Base-by-base conservation (phyloP, 2,888 invertebrate species). In the Phaedon cochleariae region DNA sequence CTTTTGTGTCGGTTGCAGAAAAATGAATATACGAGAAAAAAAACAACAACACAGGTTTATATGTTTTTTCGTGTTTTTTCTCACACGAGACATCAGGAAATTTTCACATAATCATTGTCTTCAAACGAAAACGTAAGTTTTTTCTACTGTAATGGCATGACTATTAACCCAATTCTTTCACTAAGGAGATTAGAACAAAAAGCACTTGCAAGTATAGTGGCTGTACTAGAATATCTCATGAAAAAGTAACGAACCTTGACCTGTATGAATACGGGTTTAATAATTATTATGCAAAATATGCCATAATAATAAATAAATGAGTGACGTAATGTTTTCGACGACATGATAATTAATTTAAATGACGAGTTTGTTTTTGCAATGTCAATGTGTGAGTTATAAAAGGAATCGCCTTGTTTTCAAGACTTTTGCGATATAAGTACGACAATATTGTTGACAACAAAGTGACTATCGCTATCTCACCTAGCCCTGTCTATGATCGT, bases 231-330 rank as follows among this genome's bases (percentile, higher is more conserved):
- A 52, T 29, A 52, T 29, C n/a, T 31, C 18, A n/a, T n/a, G n/a
- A n/a, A n/a, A n/a, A n/a, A n/a, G n/a, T 12, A 31, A 10, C 31
- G n/a, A 37, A 53, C 53, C 53, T 53, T 53, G 53, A 53, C 53
- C 53, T 15, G 53, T 53, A 53, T 53, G 15, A 34, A 53, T 53
- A 53, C 37, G 18, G 34, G 34, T 53, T 53, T 10, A 20, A 31
- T 53, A 34, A 53, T 53, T 34, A 53, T 53, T 31, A 34, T 37
- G 37, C 34, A 34, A 37, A 34, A 15, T 53, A 20, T 46, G 53
- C 53, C 31, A 53, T 53, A 34, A 52, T 26, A 26, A 52, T 17
- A 52, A 15, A 22, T n/a, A 15, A 31, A 20, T 18, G 37, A 12
- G 53, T 20, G 53, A 53, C 17, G 34, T 15, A 53, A 34, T 53